Evolutionary conservation across 2,888 invertebrate species (phyloP), one percentile per base, ranked within the genome.

Genomic region (Gastracanthus pulcherrimus): DNA sequence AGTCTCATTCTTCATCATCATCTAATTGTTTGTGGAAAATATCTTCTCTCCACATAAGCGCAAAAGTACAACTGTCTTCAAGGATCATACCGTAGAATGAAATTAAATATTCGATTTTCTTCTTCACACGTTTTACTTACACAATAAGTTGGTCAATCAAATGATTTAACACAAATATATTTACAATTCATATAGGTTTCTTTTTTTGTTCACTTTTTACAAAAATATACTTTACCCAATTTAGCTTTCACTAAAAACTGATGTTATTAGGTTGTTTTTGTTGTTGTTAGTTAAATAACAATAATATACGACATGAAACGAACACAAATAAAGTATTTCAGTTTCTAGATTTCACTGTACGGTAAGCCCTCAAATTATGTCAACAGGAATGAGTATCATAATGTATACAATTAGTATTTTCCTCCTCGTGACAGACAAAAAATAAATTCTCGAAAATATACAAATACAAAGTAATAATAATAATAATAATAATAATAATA

Each of bases 81-180:
- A 79, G 82, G 79, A 79, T 82, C 79, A 75, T 82, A 82, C 82
- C 82, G 79, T 79, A 82, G 38, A 79, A 79, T 79, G 79, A 82
- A 82, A 82, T 77, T 66, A 13, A 62, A 75, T 29, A n/a, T 80
- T 69, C 31, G 31, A 66, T 67, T 77, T 31, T 51, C 11, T 67
- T 38, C 67, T 48, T 31, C 9, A 26, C 31, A 26, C 67, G 11
- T 31, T 38, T 72, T 48, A 31, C 36, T 62, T 76, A 74, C 69
- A 60, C 76, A 69, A 72, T 69, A 77, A 69, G 23, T 81, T 72
- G 70, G 64, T 76, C 76, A 67, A 81, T 76, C 19, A 77, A 81
- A 81, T 67, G 51, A 82, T 77, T 69, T 13, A 82, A 82, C 75
- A 26, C 16, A 82, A 78, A 64, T 60, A 60, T 82, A 82, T 82